A percentile compares a stretch with the other conserved stretches of the same genome.
Conservation (phyloP, 2,888 invertebrate species). For the Harmothoe impar region DNA sequence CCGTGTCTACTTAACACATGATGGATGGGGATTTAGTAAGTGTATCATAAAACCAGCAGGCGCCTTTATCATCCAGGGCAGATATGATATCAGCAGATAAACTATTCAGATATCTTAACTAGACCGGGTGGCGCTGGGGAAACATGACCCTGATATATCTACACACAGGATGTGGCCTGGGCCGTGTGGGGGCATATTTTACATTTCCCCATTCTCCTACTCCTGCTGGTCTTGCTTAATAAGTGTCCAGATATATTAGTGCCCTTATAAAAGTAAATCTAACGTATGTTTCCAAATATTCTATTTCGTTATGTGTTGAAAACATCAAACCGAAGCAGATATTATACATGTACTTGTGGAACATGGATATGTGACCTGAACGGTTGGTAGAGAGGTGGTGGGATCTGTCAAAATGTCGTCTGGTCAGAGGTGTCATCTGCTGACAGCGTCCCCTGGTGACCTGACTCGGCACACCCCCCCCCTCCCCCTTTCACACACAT, state of each 20-base stretch:
- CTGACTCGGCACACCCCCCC: not conserved
- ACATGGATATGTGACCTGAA: not conserved
- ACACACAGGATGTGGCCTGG: constrained; percentile 31
- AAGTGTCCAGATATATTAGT: too few species aligned
- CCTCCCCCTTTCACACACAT: not conserved
- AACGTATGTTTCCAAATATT: too few species aligned
- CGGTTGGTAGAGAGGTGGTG: not conserved
- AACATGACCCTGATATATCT: constrained; percentile 44
- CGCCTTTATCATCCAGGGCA: not conserved
- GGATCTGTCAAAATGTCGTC: constrained; percentile 24
- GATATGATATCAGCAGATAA: constrained; percentile 57
- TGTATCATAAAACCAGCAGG: constrained; percentile 9
- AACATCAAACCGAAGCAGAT: too few species aligned
- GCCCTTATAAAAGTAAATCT: too few species aligned
- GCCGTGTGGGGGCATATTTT: not conserved
- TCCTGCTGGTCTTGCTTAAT: not conserved
- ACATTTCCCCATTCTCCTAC: not conserved
- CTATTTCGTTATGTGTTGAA: too few species aligned
- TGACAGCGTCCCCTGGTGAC: not conserved
- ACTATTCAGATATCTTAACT: constrained; percentile 58
- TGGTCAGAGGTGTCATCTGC: not conserved
- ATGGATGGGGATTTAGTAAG: constrained; percentile 49
- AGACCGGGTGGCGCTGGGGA: constrained; percentile 21
- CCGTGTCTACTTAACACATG: not conserved
- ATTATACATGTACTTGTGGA: too few species aligned